These are phyloP conservation scores for Eupeodes luniger DNA, from an alignment of 2,888 invertebrate species.

Conservation along the genomic window DNA sequence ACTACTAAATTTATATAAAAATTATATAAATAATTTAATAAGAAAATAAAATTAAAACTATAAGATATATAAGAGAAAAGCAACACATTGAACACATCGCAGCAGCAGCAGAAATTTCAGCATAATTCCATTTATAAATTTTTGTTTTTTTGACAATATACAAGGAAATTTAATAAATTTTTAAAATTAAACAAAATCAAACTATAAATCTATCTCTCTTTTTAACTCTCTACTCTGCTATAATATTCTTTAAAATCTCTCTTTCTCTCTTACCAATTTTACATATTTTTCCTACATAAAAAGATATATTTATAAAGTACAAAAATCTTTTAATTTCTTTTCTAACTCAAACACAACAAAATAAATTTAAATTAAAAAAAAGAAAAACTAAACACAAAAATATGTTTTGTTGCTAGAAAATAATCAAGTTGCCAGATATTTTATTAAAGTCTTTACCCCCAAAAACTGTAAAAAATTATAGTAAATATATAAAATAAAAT, in stretches of 20 bases:
- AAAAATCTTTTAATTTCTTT: constrained; percentile 44
- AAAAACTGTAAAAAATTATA: constrained; percentile 43
- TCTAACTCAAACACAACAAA: constrained; percentile 4
- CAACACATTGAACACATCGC: constrained; percentile 61
- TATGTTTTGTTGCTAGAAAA: constrained; percentile 49
- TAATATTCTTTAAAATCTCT: constrained; percentile 26
- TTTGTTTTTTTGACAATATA: constrained; percentile 58
- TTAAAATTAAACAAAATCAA: neutral
- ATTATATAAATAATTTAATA: constrained; percentile 18
- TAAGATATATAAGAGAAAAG: constrained; percentile 57
- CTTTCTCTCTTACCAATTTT: constrained; percentile 40
- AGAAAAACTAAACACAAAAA: neutral
- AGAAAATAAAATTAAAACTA: constrained; percentile 30
- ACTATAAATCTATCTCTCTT: constrained; percentile 9
- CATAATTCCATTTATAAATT: constrained; percentile 34
- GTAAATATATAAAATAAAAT: constrained; percentile 9
- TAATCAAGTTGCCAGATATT: constrained; percentile 57
- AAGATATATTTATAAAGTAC: constrained; percentile 52
- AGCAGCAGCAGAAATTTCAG: constrained; percentile 55
- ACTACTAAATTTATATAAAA: constrained; percentile 59
- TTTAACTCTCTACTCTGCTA: constrained; percentile 2
- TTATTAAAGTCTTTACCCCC: constrained; percentile 27
- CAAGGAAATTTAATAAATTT: constrained; percentile 29
- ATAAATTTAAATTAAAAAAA: neutral
- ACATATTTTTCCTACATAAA: constrained; percentile 52